phyloP scores from a whole-genome alignment of 1,140 invertebrate species.

The Bombus consobrinus region DNA sequence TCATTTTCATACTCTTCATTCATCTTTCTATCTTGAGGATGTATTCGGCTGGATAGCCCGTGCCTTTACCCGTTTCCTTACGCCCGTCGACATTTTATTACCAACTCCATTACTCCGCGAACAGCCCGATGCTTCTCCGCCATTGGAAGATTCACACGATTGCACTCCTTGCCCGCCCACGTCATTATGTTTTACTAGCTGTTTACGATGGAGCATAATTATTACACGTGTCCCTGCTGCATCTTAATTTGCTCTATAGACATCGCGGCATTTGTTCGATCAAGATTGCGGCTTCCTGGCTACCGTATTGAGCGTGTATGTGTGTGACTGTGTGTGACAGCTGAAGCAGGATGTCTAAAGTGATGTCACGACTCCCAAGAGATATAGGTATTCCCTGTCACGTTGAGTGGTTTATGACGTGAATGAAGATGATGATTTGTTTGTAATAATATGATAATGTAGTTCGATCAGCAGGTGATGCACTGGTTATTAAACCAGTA shows the following conservation, averaged over 20 bases:
- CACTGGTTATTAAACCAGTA: no score
- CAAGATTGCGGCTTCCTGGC: neutral
- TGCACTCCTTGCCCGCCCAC: neutral
- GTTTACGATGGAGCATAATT: conserved; percentile 66
- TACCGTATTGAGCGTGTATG: no score
- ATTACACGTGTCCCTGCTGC: conserved; percentile 45
- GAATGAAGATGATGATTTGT: neutral
- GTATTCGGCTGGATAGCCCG: neutral
- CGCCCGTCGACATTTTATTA: conserved; percentile 69
- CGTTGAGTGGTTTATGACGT: no score
- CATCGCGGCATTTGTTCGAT: neutral
- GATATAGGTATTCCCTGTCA: neutral
- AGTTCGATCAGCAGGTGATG: neutral
- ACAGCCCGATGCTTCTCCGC: conserved; percentile 35
- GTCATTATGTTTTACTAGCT: conserved; percentile 60
- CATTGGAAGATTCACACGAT: conserved; percentile 34
- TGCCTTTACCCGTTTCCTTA: conserved; percentile 39
- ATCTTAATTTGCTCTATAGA: neutral
- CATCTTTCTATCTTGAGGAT: neutral
- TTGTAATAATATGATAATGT: neutral
- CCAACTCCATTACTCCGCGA: conserved; percentile 65
- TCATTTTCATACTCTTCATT: no score
- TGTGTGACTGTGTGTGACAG: neutral
- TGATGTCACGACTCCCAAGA: neutral
- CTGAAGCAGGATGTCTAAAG: neutral